Conservation (phyloP, 2,888 invertebrate genomes). For the Julus scandinavius region DNA sequence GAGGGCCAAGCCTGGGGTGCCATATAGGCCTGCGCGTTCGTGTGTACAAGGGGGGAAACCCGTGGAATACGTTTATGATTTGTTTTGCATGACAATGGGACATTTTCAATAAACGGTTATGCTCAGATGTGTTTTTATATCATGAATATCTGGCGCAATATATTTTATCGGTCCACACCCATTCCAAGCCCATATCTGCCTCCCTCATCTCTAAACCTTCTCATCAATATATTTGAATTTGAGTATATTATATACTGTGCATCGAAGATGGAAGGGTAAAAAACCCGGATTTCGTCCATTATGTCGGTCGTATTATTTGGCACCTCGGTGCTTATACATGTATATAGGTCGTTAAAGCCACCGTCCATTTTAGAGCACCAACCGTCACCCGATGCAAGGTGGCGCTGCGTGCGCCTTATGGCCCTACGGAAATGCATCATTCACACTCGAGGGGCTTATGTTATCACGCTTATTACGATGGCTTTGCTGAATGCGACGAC, state of each 20-base stretch:
- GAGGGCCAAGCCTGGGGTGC: neutral
- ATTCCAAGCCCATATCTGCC: neutral
- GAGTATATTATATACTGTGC: neutral
- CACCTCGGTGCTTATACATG: neutral
- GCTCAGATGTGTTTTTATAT: neutral
- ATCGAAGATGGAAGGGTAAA: neutral
- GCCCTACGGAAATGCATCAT: neutral
- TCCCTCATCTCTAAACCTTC: neutral
- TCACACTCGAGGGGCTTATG: neutral
- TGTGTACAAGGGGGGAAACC: neutral
- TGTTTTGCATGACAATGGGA: conserved; percentile 33
- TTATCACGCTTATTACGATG: neutral
- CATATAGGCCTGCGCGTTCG: neutral
- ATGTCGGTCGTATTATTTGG: neutral
- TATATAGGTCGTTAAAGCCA: neutral
- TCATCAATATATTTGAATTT: conserved; percentile 12
- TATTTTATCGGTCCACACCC: conserved; percentile 33
- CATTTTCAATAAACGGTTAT: conserved; percentile 33
- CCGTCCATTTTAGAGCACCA: neutral
- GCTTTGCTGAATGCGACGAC: neutral
- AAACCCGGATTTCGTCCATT: conserved; percentile 11
- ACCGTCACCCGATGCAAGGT: conserved; percentile 8
- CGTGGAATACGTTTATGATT: conserved; percentile 9
- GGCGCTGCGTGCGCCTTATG: neutral
- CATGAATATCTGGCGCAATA: conserved; percentile 6